Percentiles rank a stretch among this genome's conserved stretches.
phyloP scores from a whole-genome alignment of 2,113 vertebrate genomes.

The Aldabrachelys gigantea region DNA sequence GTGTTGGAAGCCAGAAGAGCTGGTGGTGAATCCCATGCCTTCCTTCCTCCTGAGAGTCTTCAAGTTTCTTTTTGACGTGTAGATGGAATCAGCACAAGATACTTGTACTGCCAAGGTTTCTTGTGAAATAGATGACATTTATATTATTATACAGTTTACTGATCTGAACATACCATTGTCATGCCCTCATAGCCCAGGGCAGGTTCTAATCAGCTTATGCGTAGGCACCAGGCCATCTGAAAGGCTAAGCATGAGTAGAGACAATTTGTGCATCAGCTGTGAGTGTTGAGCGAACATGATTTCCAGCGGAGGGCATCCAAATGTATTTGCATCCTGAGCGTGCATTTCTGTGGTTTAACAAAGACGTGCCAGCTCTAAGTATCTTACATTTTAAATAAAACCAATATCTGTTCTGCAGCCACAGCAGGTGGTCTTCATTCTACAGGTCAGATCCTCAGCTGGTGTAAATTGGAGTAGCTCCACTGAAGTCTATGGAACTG shows the following conservation, averaged over 20 bases:
- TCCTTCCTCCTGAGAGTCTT: conserved; percentile 40
- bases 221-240: conserved; percentile 60
- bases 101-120: conserved; percentile 59
- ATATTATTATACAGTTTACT: conserved; percentile 69
- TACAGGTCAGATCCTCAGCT: background rate
- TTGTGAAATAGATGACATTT: conserved; percentile 62
- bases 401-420: background rate
- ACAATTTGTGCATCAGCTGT: conserved; percentile 56
- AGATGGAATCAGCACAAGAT: conserved; percentile 1
- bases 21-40: conserved; percentile 44
- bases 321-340: conserved; percentile 51
- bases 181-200: conserved; percentile 70
- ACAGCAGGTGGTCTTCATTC: background rate
- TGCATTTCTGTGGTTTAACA: conserved; percentile 27
- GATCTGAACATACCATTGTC: conserved; percentile 69
- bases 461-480: background rate
- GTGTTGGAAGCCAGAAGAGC: conserved; percentile 36
- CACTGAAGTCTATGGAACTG: background rate
- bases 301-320: conserved; percentile 58
- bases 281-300: conserved; percentile 36
- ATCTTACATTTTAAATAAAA: background rate
- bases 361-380: background rate
- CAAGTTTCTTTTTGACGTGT: conserved; percentile 41
- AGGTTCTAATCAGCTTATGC: conserved; percentile 61
- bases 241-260: conserved; percentile 60